Evolutionary conservation across 2,113 vertebrate species (phyloP).

Genomic region (Oceanodroma tethys): DNA sequence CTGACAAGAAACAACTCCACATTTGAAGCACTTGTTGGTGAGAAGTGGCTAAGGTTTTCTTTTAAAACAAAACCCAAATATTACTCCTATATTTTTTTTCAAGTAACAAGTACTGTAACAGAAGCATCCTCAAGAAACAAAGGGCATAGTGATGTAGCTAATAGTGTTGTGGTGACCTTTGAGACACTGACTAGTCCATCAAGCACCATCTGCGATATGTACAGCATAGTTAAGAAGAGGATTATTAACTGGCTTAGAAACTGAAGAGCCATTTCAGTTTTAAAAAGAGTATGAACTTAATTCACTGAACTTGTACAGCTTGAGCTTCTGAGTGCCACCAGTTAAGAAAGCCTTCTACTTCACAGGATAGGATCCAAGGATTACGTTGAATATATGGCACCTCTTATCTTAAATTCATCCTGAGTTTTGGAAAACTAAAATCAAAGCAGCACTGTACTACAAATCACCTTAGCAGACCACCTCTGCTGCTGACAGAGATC

Average conservation of each 20-base stretch:
- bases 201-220: constrained; percentile 56
- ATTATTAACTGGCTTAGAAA: constrained; percentile 54
- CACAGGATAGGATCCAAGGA: not conserved
- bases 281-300: not conserved
- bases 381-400: not conserved
- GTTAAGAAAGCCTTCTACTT: not conserved
- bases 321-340: not conserved
- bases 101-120: constrained; percentile 35
- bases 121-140: constrained; percentile 59
- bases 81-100: not conserved
- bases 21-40: not conserved
- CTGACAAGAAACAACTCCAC: not conserved
- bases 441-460: not conserved
- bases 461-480: not conserved
- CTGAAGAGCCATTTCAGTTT: not conserved
- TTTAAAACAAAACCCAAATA: constrained; percentile 12
- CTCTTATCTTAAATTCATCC: not conserved
- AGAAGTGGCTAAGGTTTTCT: not conserved
- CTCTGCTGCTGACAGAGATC: not conserved
- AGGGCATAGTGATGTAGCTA: constrained; percentile 45
- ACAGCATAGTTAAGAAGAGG: constrained; percentile 27
- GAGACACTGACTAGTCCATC: constrained; percentile 53
- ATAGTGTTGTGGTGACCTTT: constrained; percentile 66
- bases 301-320: not conserved
- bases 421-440: not conserved